phyloP scores from a whole-genome alignment of 1,140 invertebrate species.

The Cydia strobilella region DNA sequence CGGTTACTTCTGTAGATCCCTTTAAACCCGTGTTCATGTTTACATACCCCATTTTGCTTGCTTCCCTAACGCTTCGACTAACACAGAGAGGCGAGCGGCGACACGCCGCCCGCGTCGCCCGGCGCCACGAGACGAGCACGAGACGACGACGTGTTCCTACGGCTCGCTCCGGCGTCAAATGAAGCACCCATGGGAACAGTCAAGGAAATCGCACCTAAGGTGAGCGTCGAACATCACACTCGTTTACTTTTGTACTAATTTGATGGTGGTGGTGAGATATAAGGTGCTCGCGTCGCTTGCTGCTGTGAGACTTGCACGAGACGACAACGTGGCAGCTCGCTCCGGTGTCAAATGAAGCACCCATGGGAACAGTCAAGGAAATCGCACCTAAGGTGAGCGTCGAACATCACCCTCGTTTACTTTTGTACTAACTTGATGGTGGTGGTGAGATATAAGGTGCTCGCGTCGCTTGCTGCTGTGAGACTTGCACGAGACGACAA shows the following conservation, averaged over 20 bases:
- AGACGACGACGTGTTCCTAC: constrained; percentile 91
- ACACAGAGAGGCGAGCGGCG: constrained; percentile 78
- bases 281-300: constrained; percentile 85
- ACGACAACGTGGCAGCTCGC: constrained; percentile 90
- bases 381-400: constrained; percentile 82
- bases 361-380: constrained; percentile 84
- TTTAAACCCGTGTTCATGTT: not conserved
- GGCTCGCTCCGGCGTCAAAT: constrained; percentile 83
- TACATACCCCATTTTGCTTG: not conserved
- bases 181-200: constrained; percentile 84
- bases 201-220: constrained; percentile 84
- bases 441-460: not conserved
- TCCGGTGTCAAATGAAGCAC: constrained; percentile 79
- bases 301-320: constrained; percentile 82
- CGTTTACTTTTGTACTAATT: not conserved
- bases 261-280: not conserved
- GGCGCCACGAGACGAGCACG: constrained; percentile 83
- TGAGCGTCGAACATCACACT: constrained; percentile 51
- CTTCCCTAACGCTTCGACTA: constrained; percentile 47
- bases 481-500: constrained; percentile 81
- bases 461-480: constrained; percentile 84
- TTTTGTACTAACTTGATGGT: not conserved
- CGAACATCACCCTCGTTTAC: not conserved
- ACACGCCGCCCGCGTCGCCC: constrained; percentile 85
- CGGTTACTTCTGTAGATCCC: not conserved